Conservation (phyloP, 2,888 invertebrate genomes). For the Lordiphosa andalusiaca region DNA sequence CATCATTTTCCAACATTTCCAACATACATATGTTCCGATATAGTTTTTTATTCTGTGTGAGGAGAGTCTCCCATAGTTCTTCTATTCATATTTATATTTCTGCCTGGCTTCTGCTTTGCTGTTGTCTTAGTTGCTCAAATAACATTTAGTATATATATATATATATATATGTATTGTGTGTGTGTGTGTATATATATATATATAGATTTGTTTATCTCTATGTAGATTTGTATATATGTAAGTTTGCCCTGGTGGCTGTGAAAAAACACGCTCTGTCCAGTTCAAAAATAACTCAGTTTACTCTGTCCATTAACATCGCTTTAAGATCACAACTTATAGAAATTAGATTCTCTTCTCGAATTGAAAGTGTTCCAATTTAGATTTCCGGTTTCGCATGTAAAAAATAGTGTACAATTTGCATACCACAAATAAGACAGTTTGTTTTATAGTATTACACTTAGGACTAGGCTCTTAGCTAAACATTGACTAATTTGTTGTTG, state of each 20-base stretch:
- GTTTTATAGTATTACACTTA: slow-evolving; percentile 38
- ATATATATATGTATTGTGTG: too few relatives aligned
- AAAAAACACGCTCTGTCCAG: slow-evolving; percentile 60
- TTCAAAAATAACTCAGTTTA: slow-evolving; percentile 70
- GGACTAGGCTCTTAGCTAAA: slow-evolving; percentile 62
- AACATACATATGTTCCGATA: slow-evolving; percentile 54
- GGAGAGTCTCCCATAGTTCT: slow-evolving; percentile 22
- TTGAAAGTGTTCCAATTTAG: slow-evolving; percentile 50
- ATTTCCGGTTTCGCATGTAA: slow-evolving; percentile 48
- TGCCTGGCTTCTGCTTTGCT: slow-evolving; percentile 57
- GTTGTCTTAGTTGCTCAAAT: slow-evolving; percentile 58
- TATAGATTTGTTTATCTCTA: slow-evolving; percentile 40
- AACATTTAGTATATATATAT: slow-evolving; percentile 59
- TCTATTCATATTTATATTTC: slow-evolving; percentile 33
- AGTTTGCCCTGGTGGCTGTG: slow-evolving; percentile 60
- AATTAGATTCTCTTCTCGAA: slow-evolving; percentile 52
- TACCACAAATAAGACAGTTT: slow-evolving; percentile 65
- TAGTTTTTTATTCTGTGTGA: slow-evolving; percentile 26
- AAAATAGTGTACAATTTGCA: slow-evolving; percentile 68
- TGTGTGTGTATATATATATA: slow-evolving; percentile 37
- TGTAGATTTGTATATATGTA: slow-evolving; percentile 36
- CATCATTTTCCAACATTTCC: slow-evolving; percentile 44
- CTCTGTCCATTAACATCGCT: slow-evolving; percentile 55
- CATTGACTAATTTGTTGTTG: slow-evolving; percentile 66
- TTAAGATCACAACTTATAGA: slow-evolving; percentile 66